A percentile compares a stretch with the other conserved stretches of the same genome.
Evolutionary conservation across 1,140 invertebrate genomes (phyloP).

Genomic region (Anagrus nilaparvatae): DNA sequence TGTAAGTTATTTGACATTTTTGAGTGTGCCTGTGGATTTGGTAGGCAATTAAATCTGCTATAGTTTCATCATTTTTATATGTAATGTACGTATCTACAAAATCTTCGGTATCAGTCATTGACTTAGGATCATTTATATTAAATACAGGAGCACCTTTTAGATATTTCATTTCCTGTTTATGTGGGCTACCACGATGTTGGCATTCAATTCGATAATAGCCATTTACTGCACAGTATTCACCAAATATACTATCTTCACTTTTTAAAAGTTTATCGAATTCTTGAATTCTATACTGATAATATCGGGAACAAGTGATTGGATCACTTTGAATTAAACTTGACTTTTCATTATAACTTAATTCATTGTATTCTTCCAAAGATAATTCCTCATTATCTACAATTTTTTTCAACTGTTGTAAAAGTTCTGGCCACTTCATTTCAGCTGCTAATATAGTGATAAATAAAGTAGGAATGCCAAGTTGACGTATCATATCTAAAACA

Average conservation of each 20-base stretch:
- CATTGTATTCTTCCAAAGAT: background rate
- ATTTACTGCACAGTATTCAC: constrained; percentile 13
- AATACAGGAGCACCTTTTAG: constrained; percentile 20
- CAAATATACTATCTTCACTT: constrained; percentile 13
- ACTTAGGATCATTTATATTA: constrained; percentile 14
- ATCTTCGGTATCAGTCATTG: constrained; percentile 2
- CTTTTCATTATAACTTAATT: constrained; percentile 14
- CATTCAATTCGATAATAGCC: constrained; percentile 36
- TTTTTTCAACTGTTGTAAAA: constrained; percentile 17
- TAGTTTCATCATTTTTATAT: constrained; percentile 2
- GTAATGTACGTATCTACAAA: constrained; percentile 8
- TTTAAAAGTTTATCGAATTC: constrained; percentile 10
- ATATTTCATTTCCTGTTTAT: constrained; percentile 25
- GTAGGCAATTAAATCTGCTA: constrained; percentile 2
- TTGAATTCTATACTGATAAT: constrained; percentile 15
- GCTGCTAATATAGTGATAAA: constrained; percentile 22
- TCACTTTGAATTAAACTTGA: constrained; percentile 14
- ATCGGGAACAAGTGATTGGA: constrained; percentile 17
- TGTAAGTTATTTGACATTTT: constrained; percentile 15
- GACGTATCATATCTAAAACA: constrained; percentile 20
- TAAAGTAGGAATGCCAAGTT: constrained; percentile 21
- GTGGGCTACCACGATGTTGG: constrained; percentile 35
- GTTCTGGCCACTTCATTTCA: constrained; percentile 22
- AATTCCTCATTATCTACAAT: constrained; percentile 13
- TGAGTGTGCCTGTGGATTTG: constrained; percentile 16